Evolutionary conservation across 2,888 invertebrate species (phyloP), one percentile per base, ranked within the genome.

Genomic region (Drosophila longiperda): DNA sequence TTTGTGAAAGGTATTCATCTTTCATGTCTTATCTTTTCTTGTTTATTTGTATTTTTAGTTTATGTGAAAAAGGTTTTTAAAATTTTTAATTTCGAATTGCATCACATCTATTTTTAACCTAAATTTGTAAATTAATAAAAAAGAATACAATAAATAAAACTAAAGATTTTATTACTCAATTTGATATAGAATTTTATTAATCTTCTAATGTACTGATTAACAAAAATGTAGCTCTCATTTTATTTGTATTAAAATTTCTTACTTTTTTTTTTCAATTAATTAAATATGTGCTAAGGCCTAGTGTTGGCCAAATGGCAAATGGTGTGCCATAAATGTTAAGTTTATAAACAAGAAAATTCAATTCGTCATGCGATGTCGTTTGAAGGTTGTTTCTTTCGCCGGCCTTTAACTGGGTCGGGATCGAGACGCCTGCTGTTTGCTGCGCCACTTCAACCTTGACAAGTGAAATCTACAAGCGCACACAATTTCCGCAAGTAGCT

Each of bases 401-500:
- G 74, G 54, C 58, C 49, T 55, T 78, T 50, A 78, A 78, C 70
- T 77, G 78, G 78, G 77, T 77, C 78, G 77, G 66, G 33, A 50
- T 55, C 40, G 34, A 55, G 61, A 50, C 38, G 54, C 38, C 67
- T 52, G 72, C 48, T 57, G 66, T 33, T 55, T 50, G 36, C 29
- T 48, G n/a, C 57, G 66, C 55, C 61, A 59, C 58, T 77, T 71
- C 77, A 88, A 88, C 90, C 90, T 90, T 86, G 89, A 83, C 76
- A 79, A 86, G 90, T 76, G 87, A 85, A 88, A 86, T 88, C 87
- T 60, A 80, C 87, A 89, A 87, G 89, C 70, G 64, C 66, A 71
- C 78, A 83, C 89, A 83, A 88, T 90, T 87, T 87, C 90, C 86
- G 86, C 90, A 86, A 88, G 81, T 89, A 90, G 83, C 76, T 83